Evolutionary conservation across 2,797 vertebrate species (phyloP).

Genomic region (Phoebastria nigripes): DNA sequence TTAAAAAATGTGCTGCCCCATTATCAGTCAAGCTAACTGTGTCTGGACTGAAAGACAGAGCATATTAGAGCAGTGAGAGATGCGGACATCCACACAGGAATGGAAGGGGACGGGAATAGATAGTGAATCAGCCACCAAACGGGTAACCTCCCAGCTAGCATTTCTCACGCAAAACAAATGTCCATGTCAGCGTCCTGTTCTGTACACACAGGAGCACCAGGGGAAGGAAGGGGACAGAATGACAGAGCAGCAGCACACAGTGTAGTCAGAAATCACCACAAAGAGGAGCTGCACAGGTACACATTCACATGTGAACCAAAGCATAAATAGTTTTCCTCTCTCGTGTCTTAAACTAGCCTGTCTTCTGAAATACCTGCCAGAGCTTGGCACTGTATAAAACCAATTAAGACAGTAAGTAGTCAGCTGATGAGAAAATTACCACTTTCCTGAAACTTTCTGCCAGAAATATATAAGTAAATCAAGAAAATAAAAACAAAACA

Average conservation of each 20-base stretch:
- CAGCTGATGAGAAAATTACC: not conserved
- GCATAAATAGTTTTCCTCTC: not conserved
- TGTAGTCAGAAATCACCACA: not conserved
- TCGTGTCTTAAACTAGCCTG: not conserved
- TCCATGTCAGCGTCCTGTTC: not conserved
- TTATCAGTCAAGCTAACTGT: not conserved
- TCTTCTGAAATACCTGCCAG: not conserved
- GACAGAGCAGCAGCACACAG: not conserved
- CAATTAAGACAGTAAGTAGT: not conserved
- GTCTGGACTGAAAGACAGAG: not conserved
- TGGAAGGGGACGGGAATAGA: not conserved
- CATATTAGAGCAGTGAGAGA: not conserved
- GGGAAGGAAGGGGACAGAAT: not conserved
- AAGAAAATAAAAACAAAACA: not conserved
- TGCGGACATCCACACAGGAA: not conserved
- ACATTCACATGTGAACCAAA: not conserved
- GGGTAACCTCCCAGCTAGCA: not conserved
- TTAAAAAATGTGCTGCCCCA: not conserved
- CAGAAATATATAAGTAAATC: not conserved
- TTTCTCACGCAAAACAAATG: not conserved
- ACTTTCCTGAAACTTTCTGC: not conserved
- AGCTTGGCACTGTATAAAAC: not conserved
- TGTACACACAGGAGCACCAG: not conserved
- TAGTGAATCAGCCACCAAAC: constrained; percentile 7
- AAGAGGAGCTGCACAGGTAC: not conserved